phyloP scores from a whole-genome alignment of 2,113 vertebrate species.

The Macquaria australasica region DNA sequence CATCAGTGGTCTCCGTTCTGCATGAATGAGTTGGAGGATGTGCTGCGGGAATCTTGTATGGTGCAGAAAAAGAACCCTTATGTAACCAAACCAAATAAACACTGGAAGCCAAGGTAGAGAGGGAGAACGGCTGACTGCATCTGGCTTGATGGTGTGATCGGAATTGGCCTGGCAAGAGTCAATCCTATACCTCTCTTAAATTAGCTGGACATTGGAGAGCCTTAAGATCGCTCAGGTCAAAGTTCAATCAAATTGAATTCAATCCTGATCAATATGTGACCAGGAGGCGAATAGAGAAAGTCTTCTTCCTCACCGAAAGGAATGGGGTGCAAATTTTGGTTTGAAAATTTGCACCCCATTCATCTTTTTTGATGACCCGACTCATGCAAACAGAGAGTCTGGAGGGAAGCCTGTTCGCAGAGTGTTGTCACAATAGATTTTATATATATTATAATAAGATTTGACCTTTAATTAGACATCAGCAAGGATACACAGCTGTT shows the following conservation, averaged over 20 bases:
- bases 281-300: constrained; percentile 6
- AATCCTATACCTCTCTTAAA: constrained; percentile 15
- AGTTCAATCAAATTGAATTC: constrained; percentile 36
- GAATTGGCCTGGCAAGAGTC: constrained; percentile 23
- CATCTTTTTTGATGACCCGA: background rate
- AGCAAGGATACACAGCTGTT: background rate
- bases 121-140: background rate
- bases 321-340: background rate
- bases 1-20: background rate
- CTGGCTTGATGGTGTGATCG: constrained; percentile 10
- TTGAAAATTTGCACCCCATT: too few relatives aligned
- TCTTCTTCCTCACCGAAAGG: constrained; percentile 12
- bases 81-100: background rate
- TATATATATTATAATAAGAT: background rate
- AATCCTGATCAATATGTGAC: constrained; percentile 27
- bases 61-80: background rate
- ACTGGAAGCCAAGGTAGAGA: background rate
- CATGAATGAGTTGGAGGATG: background rate
- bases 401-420: background rate
- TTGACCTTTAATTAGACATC: background rate
- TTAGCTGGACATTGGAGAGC: constrained; percentile 26
- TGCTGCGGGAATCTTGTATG: background rate
- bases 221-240: constrained; percentile 22
- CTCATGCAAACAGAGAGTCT: background rate
- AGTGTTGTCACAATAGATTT: background rate